A percentile compares a stretch with the other conserved stretches of the same genome.
phyloP scores from a whole-genome alignment of 1,140 invertebrate species.

The Hylaeus anthracinus region DNA sequence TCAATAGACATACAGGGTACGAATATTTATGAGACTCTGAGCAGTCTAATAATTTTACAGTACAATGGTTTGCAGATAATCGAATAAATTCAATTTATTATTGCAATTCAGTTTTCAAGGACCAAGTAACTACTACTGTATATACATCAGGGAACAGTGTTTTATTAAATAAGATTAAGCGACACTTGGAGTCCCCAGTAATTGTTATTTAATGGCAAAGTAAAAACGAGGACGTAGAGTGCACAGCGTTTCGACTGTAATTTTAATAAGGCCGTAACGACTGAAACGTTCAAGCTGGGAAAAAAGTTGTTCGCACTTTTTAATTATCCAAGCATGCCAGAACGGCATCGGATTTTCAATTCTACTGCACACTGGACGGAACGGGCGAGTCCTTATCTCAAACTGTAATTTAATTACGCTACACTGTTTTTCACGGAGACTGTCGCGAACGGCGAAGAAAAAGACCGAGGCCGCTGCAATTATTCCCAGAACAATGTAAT shows the following conservation, averaged over 20 bases:
- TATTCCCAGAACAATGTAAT: background rate
- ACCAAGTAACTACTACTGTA: no score
- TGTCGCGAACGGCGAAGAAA: background rate
- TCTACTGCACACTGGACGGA: background rate
- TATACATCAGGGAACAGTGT: no score
- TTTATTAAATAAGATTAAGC: background rate
- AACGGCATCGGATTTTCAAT: background rate
- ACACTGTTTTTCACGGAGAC: background rate
- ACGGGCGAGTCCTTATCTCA: background rate
- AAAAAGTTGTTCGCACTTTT: background rate
- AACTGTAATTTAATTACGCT: background rate
- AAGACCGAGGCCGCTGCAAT: background rate
- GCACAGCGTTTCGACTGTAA: background rate
- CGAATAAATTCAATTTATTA: no score
- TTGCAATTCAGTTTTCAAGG: no score
- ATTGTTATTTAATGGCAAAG: no score
- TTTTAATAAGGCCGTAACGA: background rate
- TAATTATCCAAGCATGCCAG: background rate
- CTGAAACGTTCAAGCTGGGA: background rate
- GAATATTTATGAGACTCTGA: no score
- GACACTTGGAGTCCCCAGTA: no score
- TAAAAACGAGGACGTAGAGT: background rate
- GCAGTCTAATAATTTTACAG: no score
- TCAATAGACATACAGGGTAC: no score
- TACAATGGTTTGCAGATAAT: no score